Conservation (phyloP, 2,888 invertebrate genomes). For the Troides helena region DNA sequence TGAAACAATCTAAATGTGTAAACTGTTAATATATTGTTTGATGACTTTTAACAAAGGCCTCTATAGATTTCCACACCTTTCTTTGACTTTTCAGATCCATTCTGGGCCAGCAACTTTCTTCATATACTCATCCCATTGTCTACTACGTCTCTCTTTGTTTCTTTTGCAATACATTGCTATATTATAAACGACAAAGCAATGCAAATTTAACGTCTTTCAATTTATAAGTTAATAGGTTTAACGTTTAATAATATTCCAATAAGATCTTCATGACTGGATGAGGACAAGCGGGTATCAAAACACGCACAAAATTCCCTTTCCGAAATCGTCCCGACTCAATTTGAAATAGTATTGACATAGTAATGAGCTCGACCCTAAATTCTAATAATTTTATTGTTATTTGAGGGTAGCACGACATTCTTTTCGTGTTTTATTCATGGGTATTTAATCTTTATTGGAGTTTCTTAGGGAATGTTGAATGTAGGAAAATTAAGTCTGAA, state of each 20-base stretch:
- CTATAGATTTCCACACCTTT: no score
- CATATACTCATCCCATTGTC: no score
- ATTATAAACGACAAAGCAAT: no score
- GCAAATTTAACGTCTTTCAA: no score
- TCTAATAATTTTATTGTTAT: slow-evolving; percentile 16
- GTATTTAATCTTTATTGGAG: not conserved
- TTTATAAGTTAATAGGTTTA: not conserved
- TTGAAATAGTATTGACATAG: slow-evolving; percentile 15
- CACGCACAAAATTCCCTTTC: slow-evolving; percentile 7
- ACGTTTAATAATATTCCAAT: not conserved
- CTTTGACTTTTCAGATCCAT: no score
- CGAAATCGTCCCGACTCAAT: slow-evolving; percentile 1
- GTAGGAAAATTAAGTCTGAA: not conserved
- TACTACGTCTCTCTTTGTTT: no score
- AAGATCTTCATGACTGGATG: not conserved
- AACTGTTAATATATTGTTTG: no score
- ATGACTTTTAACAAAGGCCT: no score
- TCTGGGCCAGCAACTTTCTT: no score
- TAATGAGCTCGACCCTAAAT: slow-evolving; percentile 8
- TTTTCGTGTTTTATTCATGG: not conserved
- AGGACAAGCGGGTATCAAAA: not conserved
- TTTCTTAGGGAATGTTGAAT: not conserved
- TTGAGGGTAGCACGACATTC: slow-evolving; percentile 14
- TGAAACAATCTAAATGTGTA: no score
- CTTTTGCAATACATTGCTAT: no score